Conservation (phyloP, 2,888 invertebrate genomes). For the Rhagophthalmus giganteus region DNA sequence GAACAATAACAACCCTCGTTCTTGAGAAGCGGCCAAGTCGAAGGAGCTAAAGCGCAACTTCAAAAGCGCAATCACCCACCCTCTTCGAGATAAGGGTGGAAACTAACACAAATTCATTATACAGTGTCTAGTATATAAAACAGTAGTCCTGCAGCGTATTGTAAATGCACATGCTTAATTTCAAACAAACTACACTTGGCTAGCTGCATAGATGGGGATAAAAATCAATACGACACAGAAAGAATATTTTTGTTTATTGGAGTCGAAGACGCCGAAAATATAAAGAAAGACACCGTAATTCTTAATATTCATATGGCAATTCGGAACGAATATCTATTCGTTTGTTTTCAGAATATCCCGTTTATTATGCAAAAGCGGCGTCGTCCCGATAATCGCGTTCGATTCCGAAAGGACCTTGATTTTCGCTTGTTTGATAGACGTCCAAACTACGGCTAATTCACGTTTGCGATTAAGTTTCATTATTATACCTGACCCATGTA, state of each 20-base stretch:
- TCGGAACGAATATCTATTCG: neutral
- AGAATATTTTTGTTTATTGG: constrained; percentile 56
- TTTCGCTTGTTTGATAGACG: no score
- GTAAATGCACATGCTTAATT: constrained; percentile 55
- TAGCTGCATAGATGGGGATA: constrained; percentile 52
- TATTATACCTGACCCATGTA: constrained; percentile 33
- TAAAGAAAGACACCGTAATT: constrained; percentile 18
- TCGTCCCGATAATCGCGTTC: neutral
- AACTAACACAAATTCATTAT: constrained; percentile 55
- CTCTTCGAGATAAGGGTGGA: constrained; percentile 39
- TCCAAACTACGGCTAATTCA: no score
- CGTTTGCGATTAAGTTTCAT: constrained; percentile 46
- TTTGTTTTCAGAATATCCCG: neutral
- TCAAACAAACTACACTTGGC: constrained; percentile 52
- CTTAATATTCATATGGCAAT: constrained; percentile 16
- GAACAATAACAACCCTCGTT: constrained; percentile 25
- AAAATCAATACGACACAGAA: constrained; percentile 56
- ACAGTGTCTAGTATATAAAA: constrained; percentile 56
- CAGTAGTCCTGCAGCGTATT: constrained; percentile 52
- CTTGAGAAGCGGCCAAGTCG: constrained; percentile 29
- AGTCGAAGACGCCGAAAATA: constrained; percentile 40
- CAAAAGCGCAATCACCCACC: constrained; percentile 33
- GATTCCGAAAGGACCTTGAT: no score
- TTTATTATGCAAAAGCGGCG: constrained; percentile 5
- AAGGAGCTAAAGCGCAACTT: constrained; percentile 14